Percentiles rank a stretch among this genome's conserved stretches.
Conservation (phyloP, 2,113 vertebrate genomes). For the Oxyruncus cristatus region DNA sequence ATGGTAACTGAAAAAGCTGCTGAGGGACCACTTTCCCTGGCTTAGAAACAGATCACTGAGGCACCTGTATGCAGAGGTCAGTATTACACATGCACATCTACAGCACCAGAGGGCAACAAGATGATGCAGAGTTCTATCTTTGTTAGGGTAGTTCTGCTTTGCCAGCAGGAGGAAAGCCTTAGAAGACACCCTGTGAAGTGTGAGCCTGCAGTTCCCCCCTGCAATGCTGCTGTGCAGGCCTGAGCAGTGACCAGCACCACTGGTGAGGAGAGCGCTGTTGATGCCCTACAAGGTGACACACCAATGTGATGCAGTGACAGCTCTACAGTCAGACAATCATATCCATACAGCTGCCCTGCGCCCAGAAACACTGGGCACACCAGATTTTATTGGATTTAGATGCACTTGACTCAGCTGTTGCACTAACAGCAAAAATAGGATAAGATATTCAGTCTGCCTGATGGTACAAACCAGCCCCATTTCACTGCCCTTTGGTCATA, state of each 20-base stretch:
- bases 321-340: background rate
- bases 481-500: background rate
- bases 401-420: background rate
- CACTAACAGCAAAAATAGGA: background rate
- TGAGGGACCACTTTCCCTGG: background rate
- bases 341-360: background rate
- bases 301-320: background rate
- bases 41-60: background rate
- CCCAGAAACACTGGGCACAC: background rate
- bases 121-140: background rate
- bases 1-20: background rate
- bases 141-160: background rate
- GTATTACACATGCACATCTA: accelerated
- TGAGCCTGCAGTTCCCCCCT: background rate
- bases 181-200: background rate
- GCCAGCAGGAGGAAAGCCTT: background rate
- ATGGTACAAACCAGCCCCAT: background rate
- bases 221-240: background rate
- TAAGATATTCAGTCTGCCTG: background rate
- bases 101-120: background rate
- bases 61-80: background rate
- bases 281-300: background rate
- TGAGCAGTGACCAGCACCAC: background rate
- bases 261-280: background rate
- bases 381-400: background rate